Evolutionary conservation across 1,140 invertebrate species (phyloP), one percentile per base, ranked within the genome.

Genomic region (Cylas formicarius): DNA sequence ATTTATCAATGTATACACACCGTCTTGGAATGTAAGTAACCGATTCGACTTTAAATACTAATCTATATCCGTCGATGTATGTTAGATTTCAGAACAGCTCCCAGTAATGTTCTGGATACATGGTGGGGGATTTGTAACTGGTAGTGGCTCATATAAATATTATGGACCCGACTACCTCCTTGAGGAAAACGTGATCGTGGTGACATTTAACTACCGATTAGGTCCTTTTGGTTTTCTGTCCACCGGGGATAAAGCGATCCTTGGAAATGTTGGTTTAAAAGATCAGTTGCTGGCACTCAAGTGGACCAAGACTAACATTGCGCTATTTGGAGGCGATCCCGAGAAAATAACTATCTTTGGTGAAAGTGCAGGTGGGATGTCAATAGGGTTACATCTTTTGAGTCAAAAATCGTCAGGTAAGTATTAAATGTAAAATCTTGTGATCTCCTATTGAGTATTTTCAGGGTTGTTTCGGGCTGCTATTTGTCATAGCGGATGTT

Each of bases 191-290:
- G 27, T 52, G 9, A 31, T 52, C 20, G 34, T 52, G 21, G 49
- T 52, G n/a, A 47, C 49, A 1, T 17, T 47, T 10, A 52, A 37
- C 22, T 52, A 52, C 39, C 13, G 41, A 21, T 65, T 88, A 5
- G 84, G 84, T 44, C 69, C 77, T 35, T 63, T 84, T n/a, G 80
- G 80, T 62, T n/a, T n/a, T n/a, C n/a, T n/a, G n/a, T n/a, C n/a
- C n/a, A n/a, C n/a, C n/a, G n/a, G n/a, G n/a, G n/a, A n/a, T n/a
- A n/a, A n/a, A n/a, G n/a, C n/a, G n/a, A n/a, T n/a, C n/a, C n/a
- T n/a, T 21, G 77, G 77, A 19, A 80, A 80, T 64, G 74, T 70
- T 27, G 77, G 76, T 2, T 61, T 80, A n/a, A 75, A 73, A 54
- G 78, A 80, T 58, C 74, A 77, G 50, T 56, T 75, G 2, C 46